Evolutionary conservation across 1,140 invertebrate genomes (phyloP), one percentile per base, ranked within the genome.

Genomic region (Carposina sasakii): DNA sequence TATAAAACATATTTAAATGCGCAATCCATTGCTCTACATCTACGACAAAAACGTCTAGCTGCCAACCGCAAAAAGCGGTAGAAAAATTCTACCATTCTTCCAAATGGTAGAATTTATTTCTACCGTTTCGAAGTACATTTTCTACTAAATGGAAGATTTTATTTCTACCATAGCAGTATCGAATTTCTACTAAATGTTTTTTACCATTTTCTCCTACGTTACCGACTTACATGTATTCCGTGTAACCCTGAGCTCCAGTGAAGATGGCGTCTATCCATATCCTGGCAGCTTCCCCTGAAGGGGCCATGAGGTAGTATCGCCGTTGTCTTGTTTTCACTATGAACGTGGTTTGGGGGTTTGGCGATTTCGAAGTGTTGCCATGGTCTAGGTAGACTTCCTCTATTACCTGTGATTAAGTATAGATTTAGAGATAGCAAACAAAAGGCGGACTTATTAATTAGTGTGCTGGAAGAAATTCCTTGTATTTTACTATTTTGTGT

Each of bases 371-470:
- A n/a, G 91, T 91, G 83, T 97, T 93, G 72, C 96, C 90, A 81
- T 98, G 96, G 76, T 98, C 97, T 52, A 98, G 91, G 77, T 98
- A 99, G 20, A 99, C 97, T 85, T 98, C 96, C 86, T 97, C 95
- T 56, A 99, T 98, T 9, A 95, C 93, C 94, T 98, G 74, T 12
- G 79, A 69, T 53, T 49, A 50, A 65, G 64, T 28, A 12, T 28
- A 28, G 12, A 6, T 28, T 28, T n/a, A n/a, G n/a, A n/a, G n/a
- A n/a, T n/a, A n/a, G n/a, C n/a, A n/a, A n/a, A n/a, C n/a, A n/a
- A n/a, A n/a, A n/a, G n/a, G n/a, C n/a, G n/a, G n/a, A n/a, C n/a
- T n/a, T n/a, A n/a, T n/a, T n/a, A n/a, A n/a, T n/a, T n/a, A n/a
- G n/a, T n/a, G n/a, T n/a, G n/a, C n/a, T n/a, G n/a, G n/a, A n/a